phyloP scores from a whole-genome alignment of 2,797 vertebrate species.

The Valencia hispanica region DNA sequence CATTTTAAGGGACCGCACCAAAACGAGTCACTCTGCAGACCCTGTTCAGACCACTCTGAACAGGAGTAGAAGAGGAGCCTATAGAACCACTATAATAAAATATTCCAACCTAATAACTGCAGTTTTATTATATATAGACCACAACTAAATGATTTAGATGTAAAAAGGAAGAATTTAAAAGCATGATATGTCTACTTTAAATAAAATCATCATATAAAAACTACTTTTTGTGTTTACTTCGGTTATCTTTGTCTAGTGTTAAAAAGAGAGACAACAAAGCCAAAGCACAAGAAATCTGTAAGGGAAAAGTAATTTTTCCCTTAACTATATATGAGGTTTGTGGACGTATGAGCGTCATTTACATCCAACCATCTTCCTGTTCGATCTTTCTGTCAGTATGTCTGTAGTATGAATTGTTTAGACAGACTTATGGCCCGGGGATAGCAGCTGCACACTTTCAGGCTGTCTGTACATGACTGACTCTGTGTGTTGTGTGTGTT shows the following conservation, averaged over 20 bases:
- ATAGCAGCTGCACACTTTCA: conserved; percentile 35
- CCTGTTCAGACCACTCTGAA: too few relatives aligned
- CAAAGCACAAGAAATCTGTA: neutral
- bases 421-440: conserved; percentile 59
- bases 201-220: neutral
- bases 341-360: conserved; percentile 40
- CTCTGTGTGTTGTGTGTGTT: conserved; percentile 6
- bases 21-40: too few relatives aligned
- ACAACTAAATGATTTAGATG: too few relatives aligned
- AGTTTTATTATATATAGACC: too few relatives aligned
- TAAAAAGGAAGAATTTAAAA: too few relatives aligned
- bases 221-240: neutral
- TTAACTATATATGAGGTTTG: neutral
- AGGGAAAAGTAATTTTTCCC: neutral
- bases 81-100: too few relatives aligned
- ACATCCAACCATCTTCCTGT: conserved; percentile 55
- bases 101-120: too few relatives aligned
- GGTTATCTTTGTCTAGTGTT: neutral
- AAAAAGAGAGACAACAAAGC: neutral
- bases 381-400: conserved; percentile 29
- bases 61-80: too few relatives aligned
- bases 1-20: too few relatives aligned
- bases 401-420: conserved; percentile 70
- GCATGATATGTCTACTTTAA: too few relatives aligned
- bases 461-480: conserved; percentile 9